A percentile compares a stretch with the other conserved stretches of the same genome.
Conservation (phyloP, 2,888 invertebrate species). For the Osedax fenrisi region DNA sequence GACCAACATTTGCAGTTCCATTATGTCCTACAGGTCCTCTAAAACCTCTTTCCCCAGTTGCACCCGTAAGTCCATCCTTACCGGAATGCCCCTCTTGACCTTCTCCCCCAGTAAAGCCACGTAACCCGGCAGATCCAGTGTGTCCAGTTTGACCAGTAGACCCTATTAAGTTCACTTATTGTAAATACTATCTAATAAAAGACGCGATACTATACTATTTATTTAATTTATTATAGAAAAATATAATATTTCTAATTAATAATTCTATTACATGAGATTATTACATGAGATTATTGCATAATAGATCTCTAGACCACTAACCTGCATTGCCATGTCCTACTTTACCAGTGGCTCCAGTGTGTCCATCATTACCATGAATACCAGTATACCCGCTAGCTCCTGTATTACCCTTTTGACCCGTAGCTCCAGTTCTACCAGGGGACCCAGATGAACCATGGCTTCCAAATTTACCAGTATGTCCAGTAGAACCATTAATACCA, state of each 20-base stretch:
- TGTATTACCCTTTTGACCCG: background rate
- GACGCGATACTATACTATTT: too few relatives aligned
- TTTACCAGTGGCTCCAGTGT: too few relatives aligned
- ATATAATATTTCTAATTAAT: too few relatives aligned
- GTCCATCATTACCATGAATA: background rate
- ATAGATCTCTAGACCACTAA: too few relatives aligned
- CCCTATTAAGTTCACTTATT: too few relatives aligned
- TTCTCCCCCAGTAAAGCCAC: conserved; percentile 6
- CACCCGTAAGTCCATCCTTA: background rate
- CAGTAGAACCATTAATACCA: background rate
- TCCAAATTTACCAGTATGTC: background rate
- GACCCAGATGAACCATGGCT: conserved; percentile 18
- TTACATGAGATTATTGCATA: too few relatives aligned
- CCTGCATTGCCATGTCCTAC: background rate
- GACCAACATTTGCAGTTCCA: background rate
- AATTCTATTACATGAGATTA: too few relatives aligned
- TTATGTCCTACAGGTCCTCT: background rate
- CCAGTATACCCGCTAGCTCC: background rate
- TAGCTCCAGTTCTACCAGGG: conserved; percentile 12
- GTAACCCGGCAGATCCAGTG: background rate
- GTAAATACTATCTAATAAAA: too few relatives aligned
- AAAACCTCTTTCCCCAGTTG: background rate
- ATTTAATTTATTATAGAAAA: too few relatives aligned
- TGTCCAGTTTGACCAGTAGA: too few relatives aligned
- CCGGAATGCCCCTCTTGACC: background rate